Percentiles rank a stretch among this genome's conserved stretches.
Evolutionary conservation across 2,797 vertebrate genomes (phyloP).

Genomic region (Borostomias antarcticus): DNA sequence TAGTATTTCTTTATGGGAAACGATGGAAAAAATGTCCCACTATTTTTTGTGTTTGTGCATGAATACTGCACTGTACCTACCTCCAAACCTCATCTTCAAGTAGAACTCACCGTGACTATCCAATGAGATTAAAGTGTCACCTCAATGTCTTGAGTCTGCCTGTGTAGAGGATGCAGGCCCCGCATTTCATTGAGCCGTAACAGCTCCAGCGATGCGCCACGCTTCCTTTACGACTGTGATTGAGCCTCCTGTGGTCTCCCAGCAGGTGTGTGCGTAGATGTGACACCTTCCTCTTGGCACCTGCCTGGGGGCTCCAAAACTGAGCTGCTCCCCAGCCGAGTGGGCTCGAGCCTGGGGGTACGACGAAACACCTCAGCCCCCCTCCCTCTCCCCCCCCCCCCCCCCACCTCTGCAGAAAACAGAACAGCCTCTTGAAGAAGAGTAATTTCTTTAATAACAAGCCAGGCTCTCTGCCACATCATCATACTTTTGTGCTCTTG

Average conservation of each 20-base stretch:
- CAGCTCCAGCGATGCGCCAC: conserved; percentile 41
- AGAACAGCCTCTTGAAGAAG: conserved; percentile 20
- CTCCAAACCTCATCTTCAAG: conserved; percentile 24
- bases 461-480: conserved; percentile 19
- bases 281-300: conserved; percentile 47
- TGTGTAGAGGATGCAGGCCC: conserved; percentile 3
- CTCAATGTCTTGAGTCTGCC: conserved; percentile 36
- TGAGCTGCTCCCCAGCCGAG: conserved; percentile 33
- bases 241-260: conserved; percentile 43
- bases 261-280: conserved; percentile 47
- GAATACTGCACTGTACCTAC: background rate
- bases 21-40: conserved; percentile 4
- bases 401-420: conserved; percentile 6
- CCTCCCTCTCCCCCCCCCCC: background rate
- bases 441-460: conserved; percentile 40
- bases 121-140: conserved; percentile 35
- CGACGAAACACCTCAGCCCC: conserved; percentile 28
- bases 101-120: conserved; percentile 13
- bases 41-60: conserved; percentile 5
- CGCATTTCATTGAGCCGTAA: conserved; percentile 37
- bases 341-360: conserved; percentile 16
- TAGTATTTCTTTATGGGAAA: conserved; percentile 26
- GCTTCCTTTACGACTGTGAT: conserved; percentile 33
- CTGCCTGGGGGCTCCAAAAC: conserved; percentile 36
- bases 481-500: background rate